Evolutionary conservation across 2,888 invertebrate genomes (phyloP).

Genomic region (Synanthedon myopaeformis): DNA sequence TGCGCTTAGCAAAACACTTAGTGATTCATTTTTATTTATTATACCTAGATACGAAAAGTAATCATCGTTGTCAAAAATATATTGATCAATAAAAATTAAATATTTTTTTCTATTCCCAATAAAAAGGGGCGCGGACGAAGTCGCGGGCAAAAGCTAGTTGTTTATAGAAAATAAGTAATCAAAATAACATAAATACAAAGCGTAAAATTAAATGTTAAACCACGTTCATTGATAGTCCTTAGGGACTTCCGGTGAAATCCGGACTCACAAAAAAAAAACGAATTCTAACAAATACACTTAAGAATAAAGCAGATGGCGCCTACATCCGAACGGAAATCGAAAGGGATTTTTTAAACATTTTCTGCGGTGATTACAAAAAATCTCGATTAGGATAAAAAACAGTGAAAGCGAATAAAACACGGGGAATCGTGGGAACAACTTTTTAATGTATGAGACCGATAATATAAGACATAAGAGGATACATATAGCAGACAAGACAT

Average conservation of each 20-base stretch:
- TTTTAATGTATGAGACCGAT: no score
- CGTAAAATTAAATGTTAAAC: slow-evolving; percentile 40
- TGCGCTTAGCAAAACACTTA: no score
- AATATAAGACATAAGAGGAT: no score
- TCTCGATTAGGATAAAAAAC: slow-evolving; percentile 29
- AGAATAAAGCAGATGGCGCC: slow-evolving; percentile 65
- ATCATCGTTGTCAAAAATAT: not conserved
- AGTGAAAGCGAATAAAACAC: slow-evolving; percentile 38
- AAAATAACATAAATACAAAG: slow-evolving; percentile 9
- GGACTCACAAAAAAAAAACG: slow-evolving; percentile 33
- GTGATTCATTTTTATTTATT: no score
- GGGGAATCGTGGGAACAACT: not conserved
- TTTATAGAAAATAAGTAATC: no score
- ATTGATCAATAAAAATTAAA: not conserved
- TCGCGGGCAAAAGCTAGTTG: no score
- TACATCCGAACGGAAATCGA: slow-evolving; percentile 56
- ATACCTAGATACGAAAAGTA: no score
- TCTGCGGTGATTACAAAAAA: slow-evolving; percentile 42
- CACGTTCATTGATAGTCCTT: slow-evolving; percentile 29
- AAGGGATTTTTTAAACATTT: slow-evolving; percentile 47
- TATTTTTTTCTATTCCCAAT: no score
- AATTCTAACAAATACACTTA: slow-evolving; percentile 57
- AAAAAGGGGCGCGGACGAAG: no score
- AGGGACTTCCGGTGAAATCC: slow-evolving; percentile 56
- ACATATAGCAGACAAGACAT: no score